phyloP scores from a whole-genome alignment of 2,113 vertebrate species.

The Pogonocichla stellata region DNA sequence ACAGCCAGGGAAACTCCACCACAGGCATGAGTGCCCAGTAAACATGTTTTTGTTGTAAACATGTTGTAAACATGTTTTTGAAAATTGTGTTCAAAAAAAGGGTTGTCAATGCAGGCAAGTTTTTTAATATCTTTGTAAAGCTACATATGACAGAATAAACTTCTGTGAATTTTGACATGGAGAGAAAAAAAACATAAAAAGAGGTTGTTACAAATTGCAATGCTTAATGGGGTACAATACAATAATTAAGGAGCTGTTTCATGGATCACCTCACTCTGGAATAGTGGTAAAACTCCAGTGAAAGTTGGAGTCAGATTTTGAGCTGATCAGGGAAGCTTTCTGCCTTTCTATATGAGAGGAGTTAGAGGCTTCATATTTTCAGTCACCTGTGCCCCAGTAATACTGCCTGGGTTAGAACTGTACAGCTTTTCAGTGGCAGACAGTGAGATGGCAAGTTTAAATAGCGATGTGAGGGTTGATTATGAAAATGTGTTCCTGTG shows the following conservation, averaged over 20 bases:
- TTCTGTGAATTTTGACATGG: background rate
- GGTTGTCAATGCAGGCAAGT: background rate
- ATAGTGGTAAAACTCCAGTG: background rate
- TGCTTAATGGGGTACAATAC: background rate
- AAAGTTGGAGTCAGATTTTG: background rate
- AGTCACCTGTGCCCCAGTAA: background rate
- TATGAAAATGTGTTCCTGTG: background rate
- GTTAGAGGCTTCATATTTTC: background rate
- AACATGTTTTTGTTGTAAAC: background rate
- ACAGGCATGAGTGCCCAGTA: background rate
- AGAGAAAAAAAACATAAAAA: background rate
- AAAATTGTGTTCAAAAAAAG: background rate
- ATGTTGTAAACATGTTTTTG: background rate
- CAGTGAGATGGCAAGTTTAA: background rate
- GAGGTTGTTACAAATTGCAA: rapidly evolving
- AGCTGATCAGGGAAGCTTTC: background rate
- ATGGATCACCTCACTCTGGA: background rate
- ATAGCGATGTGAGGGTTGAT: background rate
- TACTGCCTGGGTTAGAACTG: background rate
- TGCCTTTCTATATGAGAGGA: background rate
- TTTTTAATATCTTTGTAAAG: background rate
- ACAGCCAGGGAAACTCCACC: background rate
- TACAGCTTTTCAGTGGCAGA: background rate
- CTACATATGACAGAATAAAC: background rate
- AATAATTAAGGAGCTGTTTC: background rate